Evolutionary conservation across 2,113 vertebrate species (phyloP), one percentile per base, ranked within the genome.

Genomic region (Tympanuchus pallidicinctus): DNA sequence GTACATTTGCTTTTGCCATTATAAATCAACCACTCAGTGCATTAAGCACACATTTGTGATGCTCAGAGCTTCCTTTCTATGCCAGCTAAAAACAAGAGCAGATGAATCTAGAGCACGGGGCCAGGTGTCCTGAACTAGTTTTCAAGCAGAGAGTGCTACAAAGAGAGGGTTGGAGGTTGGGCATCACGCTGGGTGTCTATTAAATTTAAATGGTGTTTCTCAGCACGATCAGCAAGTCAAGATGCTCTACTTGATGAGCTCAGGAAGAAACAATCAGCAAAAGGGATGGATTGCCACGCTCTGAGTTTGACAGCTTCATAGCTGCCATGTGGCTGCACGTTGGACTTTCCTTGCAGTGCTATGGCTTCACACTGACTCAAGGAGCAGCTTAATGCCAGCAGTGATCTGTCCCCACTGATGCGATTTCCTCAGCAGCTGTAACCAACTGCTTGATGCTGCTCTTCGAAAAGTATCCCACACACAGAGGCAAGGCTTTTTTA

Each of bases 181-280:
- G 65, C 56, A 70, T 21, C 74, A 64, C 8, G 77, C 80, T 92
- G 83, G 61, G 47, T 20, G 27, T 42, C 65, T 83, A 0, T 65
- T 65, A 30, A 52, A 57, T 57, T 36, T 52, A 93, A 90, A 72
- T 45, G 32, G 40, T n/a, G 73, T 52, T 87, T 80, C 76, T 81
- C 92, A 90, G 92, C 88, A 82, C 36, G 86, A 50, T 47, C 78
- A 18, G 71, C 4, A 2, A 78, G 77, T n/a, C 84, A 86, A 89
- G 81, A 85, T 57, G 57, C 59, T 81, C 3, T 12, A 36, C 54
- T 8, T 74, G 73, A 82, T n/a, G 69, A 88, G 52, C 63, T 79
- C 48, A 52, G 83, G 63, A 75, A 90, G 50, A 77, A 90, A 56
- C 2, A 0, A 36, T 43, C n/a, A 14, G 52, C 74, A 7, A 79